phyloP scores from a whole-genome alignment of 1,140 invertebrate species.

The Conus betulinus region DNA sequence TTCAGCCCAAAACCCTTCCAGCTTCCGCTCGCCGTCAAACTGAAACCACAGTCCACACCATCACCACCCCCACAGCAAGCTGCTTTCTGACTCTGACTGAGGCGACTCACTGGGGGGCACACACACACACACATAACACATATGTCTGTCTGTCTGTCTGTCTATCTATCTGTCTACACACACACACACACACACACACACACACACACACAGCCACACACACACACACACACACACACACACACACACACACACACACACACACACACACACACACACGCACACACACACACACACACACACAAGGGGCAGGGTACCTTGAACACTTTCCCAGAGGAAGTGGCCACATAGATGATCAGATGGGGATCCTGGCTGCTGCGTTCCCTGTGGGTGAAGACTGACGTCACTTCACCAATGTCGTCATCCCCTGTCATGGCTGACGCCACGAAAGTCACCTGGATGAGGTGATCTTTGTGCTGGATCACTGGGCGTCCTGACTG shows the following conservation, averaged over 20 bases:
- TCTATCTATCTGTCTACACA: background rate
- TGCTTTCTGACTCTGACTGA: too few species aligned
- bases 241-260: background rate
- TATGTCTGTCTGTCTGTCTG: background rate
- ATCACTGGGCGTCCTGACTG: background rate
- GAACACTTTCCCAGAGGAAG: background rate
- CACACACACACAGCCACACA: too few species aligned
- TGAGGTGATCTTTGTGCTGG: background rate
- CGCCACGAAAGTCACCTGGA: background rate
- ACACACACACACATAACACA: too few species aligned
- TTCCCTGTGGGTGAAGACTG: background rate
- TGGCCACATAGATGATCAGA: slow-evolving; percentile 9
- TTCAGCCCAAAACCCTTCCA: too few species aligned
- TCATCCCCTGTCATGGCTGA: background rate
- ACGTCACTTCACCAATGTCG: slow-evolving; percentile 1
- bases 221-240: too few species aligned
- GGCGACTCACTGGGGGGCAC: too few species aligned
- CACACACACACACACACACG: background rate
- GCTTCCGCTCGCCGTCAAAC: too few species aligned
- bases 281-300: background rate
- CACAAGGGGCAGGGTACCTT: background rate
- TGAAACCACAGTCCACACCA: too few species aligned
- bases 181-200: background rate
- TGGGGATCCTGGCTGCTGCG: background rate
- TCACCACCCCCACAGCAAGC: too few species aligned